Evolutionary conservation across 2,888 invertebrate species (phyloP).

Genomic region (Agonopterix arenella): DNA sequence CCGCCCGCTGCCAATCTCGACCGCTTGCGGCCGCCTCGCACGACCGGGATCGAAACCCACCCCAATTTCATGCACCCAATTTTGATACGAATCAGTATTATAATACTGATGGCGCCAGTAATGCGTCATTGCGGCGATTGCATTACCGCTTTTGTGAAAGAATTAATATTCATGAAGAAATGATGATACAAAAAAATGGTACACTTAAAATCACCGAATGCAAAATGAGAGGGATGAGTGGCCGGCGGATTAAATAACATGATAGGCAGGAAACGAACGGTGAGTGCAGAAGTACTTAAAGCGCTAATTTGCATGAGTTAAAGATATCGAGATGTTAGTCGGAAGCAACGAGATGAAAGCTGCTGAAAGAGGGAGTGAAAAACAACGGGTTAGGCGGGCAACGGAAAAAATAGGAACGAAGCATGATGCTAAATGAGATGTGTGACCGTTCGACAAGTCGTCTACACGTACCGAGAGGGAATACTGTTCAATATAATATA

Average conservation of each 20-base stretch:
- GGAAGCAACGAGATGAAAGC: slow-evolving; percentile 71
- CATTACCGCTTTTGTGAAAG: slow-evolving; percentile 76
- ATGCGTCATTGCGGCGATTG: slow-evolving; percentile 71
- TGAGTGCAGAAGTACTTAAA: slow-evolving; percentile 64
- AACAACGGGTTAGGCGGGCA: slow-evolving; percentile 69
- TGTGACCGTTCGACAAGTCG: slow-evolving; percentile 46
- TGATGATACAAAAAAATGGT: slow-evolving; percentile 52
- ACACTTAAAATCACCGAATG: slow-evolving; percentile 48
- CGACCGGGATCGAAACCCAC: slow-evolving; percentile 3
- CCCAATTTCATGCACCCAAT: slow-evolving; percentile 45
- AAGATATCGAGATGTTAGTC: slow-evolving; percentile 64
- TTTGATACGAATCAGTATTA: slow-evolving; percentile 35
- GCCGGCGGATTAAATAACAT: slow-evolving; percentile 46
- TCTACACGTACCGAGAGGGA: slow-evolving; percentile 56
- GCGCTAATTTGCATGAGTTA: slow-evolving; percentile 55
- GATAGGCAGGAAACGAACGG: slow-evolving; percentile 42
- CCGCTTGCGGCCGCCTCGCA: slow-evolving; percentile 14
- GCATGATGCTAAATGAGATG: slow-evolving; percentile 70
- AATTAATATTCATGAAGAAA: slow-evolving; percentile 72
- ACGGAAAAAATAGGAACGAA: slow-evolving; percentile 68
- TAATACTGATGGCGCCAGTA: slow-evolving; percentile 35
- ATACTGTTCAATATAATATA: slow-evolving; percentile 60
- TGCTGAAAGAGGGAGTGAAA: slow-evolving; percentile 49
- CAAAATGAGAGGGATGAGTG: slow-evolving; percentile 43
- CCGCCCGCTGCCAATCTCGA: slow-evolving; percentile 50